Evolutionary conservation across 2,888 invertebrate species (phyloP).

Genomic region (Neocrepidodera transversa): DNA sequence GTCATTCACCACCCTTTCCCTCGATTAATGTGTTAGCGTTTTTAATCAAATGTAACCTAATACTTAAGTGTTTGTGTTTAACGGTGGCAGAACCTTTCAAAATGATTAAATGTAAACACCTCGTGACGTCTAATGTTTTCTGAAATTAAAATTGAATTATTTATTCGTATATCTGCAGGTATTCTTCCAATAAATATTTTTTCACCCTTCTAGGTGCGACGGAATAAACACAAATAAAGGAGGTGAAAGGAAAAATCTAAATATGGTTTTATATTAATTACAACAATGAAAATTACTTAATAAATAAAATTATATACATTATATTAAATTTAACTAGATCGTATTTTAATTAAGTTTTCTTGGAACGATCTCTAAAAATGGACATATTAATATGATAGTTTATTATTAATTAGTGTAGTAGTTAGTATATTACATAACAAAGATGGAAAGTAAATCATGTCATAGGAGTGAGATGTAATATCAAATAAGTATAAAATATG

Average conservation of each 20-base stretch:
- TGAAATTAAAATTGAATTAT: slow-evolving; percentile 59
- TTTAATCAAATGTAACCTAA: slow-evolving; percentile 61
- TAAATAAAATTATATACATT: neutral
- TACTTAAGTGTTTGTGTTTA: slow-evolving; percentile 58
- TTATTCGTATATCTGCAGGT: slow-evolving; percentile 54
- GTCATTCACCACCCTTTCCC: slow-evolving; percentile 51
- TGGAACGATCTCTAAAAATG: slow-evolving; percentile 29
- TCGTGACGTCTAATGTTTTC: slow-evolving; percentile 53
- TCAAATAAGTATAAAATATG: too few species aligned
- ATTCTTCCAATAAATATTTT: slow-evolving; percentile 44
- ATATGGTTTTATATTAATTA: neutral
- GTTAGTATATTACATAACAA: too few species aligned
- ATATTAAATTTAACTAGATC: slow-evolving; percentile 15
- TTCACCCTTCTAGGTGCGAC: neutral
- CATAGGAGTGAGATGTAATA: too few species aligned
- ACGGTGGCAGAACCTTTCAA: slow-evolving; percentile 57
- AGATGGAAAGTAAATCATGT: too few species aligned
- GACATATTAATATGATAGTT: too few species aligned
- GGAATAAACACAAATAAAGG: neutral
- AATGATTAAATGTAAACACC: slow-evolving; percentile 61
- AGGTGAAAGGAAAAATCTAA: neutral
- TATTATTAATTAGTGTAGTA: too few species aligned
- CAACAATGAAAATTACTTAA: neutral
- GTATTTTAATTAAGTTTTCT: slow-evolving; percentile 17
- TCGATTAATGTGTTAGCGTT: slow-evolving; percentile 58